Evolutionary conservation across 1,140 invertebrate genomes (phyloP).

Genomic region (Drosophila melanogaster): DNA sequence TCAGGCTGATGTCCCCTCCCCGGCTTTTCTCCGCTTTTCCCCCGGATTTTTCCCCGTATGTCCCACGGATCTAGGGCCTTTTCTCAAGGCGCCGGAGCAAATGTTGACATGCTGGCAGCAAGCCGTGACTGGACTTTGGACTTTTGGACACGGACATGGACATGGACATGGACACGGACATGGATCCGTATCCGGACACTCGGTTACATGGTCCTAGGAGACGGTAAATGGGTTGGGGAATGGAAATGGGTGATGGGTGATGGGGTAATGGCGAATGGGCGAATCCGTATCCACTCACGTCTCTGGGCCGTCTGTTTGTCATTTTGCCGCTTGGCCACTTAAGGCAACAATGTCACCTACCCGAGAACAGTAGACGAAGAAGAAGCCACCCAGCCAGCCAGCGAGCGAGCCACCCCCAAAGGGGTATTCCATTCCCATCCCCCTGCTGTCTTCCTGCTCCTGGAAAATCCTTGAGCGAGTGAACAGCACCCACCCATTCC

Average conservation of each 20-base stretch:
- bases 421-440: background rate
- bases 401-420: constrained; percentile 4
- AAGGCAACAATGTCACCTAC: constrained; percentile 58
- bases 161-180: constrained; percentile 49
- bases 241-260: no score
- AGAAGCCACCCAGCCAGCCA: constrained; percentile 11
- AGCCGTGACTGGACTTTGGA: constrained; percentile 57
- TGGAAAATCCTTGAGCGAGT: constrained; percentile 36
- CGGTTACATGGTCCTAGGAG: constrained; percentile 22
- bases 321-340: constrained; percentile 72
- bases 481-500: constrained; percentile 20
- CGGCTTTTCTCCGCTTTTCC: constrained; percentile 5
- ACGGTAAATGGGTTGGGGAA: background rate
- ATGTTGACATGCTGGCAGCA: constrained; percentile 62
- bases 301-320: constrained; percentile 67
- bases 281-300: constrained; percentile 36
- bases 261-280: no score
- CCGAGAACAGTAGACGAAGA: constrained; percentile 25
- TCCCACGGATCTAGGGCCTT: constrained; percentile 12
- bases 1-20: constrained; percentile 60
- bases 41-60: background rate
- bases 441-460: background rate
- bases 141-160: constrained; percentile 36
- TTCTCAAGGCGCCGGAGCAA: constrained; percentile 57
- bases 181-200: constrained; percentile 45